Percentiles rank a stretch among this genome's conserved stretches.
phyloP scores from a whole-genome alignment of 2,888 invertebrate genomes.

The Xestoiulus laeticollis region DNA sequence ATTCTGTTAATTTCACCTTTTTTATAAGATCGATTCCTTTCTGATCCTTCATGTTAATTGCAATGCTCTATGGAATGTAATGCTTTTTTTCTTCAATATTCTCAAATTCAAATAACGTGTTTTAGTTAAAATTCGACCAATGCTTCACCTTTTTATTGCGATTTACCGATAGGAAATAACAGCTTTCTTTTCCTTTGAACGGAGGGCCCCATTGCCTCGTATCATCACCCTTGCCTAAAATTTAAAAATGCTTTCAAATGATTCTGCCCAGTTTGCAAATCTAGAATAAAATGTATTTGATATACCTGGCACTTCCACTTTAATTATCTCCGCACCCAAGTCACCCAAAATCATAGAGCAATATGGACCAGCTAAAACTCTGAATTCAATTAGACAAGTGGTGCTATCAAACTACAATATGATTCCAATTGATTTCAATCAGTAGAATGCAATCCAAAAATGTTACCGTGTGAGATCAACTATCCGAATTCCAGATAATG shows the following conservation, averaged over 20 bases:
- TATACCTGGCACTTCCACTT: constrained; percentile 82
- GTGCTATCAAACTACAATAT: neutral
- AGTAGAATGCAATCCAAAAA: too few relatives aligned
- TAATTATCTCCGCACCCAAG: constrained; percentile 90
- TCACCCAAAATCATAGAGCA: constrained; percentile 94
- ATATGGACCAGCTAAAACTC: constrained; percentile 88
- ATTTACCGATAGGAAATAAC: constrained; percentile 88
- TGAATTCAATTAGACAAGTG: neutral
- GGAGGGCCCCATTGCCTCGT: constrained; percentile 94
- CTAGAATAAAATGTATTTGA: neutral
- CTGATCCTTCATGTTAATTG: constrained; percentile 80
- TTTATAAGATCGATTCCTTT: constrained; percentile 68
- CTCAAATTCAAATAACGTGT: neutral
- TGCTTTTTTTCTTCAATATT: constrained; percentile 17
- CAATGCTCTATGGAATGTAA: constrained; percentile 72
- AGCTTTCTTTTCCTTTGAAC: constrained; percentile 74
- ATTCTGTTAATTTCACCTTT: constrained; percentile 58
- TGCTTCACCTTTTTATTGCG: constrained; percentile 82
- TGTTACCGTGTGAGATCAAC: constrained; percentile 46
- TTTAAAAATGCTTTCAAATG: neutral
- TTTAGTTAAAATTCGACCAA: constrained; percentile 36
- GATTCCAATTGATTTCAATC: neutral
- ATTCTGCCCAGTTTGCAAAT: neutral
- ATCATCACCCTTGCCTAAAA: constrained; percentile 77
- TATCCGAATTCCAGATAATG: constrained; percentile 45